Conservation (phyloP, 2,888 invertebrate genomes). For the Coenonympha glycerion region DNA sequence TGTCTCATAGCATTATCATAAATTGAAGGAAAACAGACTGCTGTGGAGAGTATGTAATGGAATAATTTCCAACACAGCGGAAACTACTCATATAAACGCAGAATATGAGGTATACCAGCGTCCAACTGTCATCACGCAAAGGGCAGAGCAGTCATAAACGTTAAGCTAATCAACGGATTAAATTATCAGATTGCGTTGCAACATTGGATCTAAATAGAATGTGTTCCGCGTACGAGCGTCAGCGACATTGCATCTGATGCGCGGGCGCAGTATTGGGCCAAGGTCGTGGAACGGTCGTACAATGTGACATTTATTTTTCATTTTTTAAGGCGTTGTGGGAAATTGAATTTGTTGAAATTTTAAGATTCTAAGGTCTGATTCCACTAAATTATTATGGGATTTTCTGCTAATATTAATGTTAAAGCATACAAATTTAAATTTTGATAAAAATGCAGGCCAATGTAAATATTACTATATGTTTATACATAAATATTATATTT, state of each 20-base stretch:
- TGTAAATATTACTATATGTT: no score
- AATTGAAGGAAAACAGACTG: not conserved
- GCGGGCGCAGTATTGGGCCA: slow-evolving; percentile 56
- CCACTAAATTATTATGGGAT: no score
- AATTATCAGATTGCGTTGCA: slow-evolving; percentile 27
- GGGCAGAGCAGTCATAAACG: slow-evolving; percentile 17
- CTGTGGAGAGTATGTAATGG: not conserved
- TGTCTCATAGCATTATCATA: not conserved
- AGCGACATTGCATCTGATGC: slow-evolving; percentile 46
- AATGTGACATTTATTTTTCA: slow-evolving; percentile 16
- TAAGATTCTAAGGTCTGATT: no score
- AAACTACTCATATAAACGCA: not conserved
- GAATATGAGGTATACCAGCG: not conserved
- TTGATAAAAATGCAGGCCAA: no score
- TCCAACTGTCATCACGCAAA: slow-evolving; percentile 12
- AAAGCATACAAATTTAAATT: no score
- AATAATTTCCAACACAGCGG: not conserved
- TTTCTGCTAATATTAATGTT: no score
- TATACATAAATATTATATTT: no score
- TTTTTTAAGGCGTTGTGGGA: not conserved
- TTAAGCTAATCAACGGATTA: slow-evolving; percentile 18
- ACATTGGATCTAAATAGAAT: slow-evolving; percentile 48
- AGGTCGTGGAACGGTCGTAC: slow-evolving; percentile 38
- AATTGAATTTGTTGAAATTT: not conserved
- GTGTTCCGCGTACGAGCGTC: slow-evolving; percentile 48